A percentile compares a stretch with the other conserved stretches of the same genome.
Evolutionary conservation across 2,888 invertebrate species (phyloP).

Genomic region (Pocota personata): DNA sequence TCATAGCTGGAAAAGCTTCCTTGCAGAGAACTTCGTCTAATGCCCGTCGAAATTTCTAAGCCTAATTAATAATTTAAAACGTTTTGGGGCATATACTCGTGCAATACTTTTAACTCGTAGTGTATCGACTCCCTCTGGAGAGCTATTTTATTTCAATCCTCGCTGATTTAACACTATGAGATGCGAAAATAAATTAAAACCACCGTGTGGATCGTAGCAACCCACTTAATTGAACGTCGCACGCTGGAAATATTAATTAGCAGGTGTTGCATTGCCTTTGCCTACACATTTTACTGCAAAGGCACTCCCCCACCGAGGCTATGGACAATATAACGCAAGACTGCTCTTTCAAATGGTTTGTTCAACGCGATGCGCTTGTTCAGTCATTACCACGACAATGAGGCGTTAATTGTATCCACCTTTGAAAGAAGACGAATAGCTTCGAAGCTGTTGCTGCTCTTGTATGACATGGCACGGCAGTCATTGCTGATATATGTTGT

Average conservation of each 20-base stretch:
- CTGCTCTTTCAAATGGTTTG: neutral
- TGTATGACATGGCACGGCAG: neutral
- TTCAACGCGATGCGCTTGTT: conserved; percentile 21
- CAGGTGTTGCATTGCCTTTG: conserved; percentile 12
- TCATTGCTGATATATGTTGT: neutral
- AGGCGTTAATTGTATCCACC: conserved; percentile 17
- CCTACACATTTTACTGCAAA: neutral
- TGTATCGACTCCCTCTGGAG: too few species aligned
- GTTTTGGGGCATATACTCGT: too few species aligned
- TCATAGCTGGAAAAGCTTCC: too few species aligned
- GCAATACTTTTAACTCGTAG: too few species aligned
- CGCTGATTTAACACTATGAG: neutral
- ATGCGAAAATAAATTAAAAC: conserved; percentile 20
- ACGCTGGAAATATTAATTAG: conserved; percentile 19
- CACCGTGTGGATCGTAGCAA: neutral
- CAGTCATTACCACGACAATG: conserved; percentile 14
- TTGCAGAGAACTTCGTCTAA: too few species aligned
- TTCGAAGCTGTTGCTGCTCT: neutral
- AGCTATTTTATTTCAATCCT: neutral
- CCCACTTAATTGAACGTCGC: conserved; percentile 13
- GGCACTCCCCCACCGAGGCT: too few species aligned
- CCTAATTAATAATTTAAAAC: too few species aligned
- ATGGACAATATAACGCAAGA: neutral
- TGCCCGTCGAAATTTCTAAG: too few species aligned
- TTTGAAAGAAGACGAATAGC: neutral